Percentiles rank a stretch among this genome's conserved stretches.
Conservation (phyloP, 2,113 vertebrate species). For the Neotoma lepida region DNA sequence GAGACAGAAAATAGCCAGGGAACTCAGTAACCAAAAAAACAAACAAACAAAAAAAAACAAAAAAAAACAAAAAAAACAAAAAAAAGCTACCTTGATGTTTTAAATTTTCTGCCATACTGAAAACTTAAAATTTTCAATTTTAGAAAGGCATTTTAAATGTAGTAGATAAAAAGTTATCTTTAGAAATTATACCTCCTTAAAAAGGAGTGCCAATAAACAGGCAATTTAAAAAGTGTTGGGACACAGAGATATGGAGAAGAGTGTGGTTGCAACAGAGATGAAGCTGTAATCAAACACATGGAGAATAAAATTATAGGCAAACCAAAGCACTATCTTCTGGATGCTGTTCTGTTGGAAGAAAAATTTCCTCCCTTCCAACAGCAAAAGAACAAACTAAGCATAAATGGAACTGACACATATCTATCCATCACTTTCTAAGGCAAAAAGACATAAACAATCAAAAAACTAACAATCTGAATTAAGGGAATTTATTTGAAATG, state of each 20-base stretch:
- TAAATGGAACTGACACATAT: neutral
- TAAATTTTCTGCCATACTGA: neutral
- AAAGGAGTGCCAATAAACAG: neutral
- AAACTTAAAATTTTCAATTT: neutral
- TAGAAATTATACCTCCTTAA: neutral
- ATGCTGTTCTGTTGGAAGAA: neutral
- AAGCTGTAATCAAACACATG: neutral
- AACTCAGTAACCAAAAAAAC: neutral
- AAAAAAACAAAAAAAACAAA: neutral
- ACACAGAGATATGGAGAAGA: neutral
- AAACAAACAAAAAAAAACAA: neutral
- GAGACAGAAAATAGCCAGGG: neutral
- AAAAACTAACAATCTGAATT: neutral
- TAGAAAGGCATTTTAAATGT: neutral
- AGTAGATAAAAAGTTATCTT: neutral
- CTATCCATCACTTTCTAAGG: neutral
- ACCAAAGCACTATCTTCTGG: neutral
- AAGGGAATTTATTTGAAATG: conserved; percentile 9
- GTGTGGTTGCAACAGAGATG: neutral
- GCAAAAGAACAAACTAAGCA: neutral
- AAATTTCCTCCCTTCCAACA: neutral
- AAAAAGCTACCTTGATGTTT: neutral
- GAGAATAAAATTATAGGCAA: neutral
- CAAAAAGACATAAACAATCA: neutral
- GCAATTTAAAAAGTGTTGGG: neutral